Evolutionary conservation across 64 coral and sea anemone genomes (phyloP), one percentile per base, ranked within the genome.

Genomic region (Exaiptasia diaphana): DNA sequence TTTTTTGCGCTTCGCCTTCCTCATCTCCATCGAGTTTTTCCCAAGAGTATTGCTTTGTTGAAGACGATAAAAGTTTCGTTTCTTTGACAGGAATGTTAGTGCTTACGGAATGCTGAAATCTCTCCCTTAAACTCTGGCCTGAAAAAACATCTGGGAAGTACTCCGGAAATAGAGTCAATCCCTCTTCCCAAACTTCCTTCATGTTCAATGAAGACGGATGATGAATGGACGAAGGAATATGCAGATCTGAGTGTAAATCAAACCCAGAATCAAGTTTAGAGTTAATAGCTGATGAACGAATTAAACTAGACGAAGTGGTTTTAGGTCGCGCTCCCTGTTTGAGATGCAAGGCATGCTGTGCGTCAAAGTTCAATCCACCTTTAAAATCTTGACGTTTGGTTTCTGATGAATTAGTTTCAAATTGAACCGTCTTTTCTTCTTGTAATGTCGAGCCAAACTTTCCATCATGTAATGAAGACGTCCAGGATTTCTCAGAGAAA

Each of bases 21-120:
- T 73, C 69, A 12, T 73, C 69, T 41, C 44, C 44, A 23, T 73
- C 69, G 39, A 73, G 5, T 24, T 73, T 73, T 73, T 73, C 69
- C 69, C 69, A 73, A 22, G 69, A 73, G 23, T 73, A 73, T 73
- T 73, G 69, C 27, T 73, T 73, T 3, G 40, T 9, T 12, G 61
- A 65, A 36, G n/a, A 65, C 40, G 69, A 28, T 22, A 73, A 23
- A 4, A 73, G 21, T 73, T 73, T 73, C 10, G 69, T 48, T 73
- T 73, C 69, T 46, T 73, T 73, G 14, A 26, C 20, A 22, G 15
- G 15, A 36, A 36, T 11, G 17, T 17, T 13, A n/a, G 14, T 21
- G 14, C 45, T 41, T 8, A 73, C 69, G 2, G 38, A 45, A 22
- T 43, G 69, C 23, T 45, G 38, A 65, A 65, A 65, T 27, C 61